A percentile compares a stretch with the other conserved stretches of the same genome.
Conservation (phyloP, 2,113 vertebrate species). For the Macroglossus sobrinus region DNA sequence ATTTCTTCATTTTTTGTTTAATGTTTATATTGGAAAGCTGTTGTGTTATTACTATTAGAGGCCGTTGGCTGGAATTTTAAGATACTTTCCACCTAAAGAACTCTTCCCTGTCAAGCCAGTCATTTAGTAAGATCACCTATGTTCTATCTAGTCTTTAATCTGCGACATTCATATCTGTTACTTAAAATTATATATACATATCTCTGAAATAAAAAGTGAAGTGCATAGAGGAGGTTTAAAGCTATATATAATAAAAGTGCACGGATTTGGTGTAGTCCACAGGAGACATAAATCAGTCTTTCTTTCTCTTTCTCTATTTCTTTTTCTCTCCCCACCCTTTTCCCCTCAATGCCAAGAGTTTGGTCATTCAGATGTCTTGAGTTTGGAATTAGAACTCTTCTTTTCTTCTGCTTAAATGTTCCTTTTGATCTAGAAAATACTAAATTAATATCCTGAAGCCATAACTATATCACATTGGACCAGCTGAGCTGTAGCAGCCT, state of each 20-base stretch:
- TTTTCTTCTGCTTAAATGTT: neutral
- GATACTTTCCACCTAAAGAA: neutral
- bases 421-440: neutral
- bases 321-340: too few relatives aligned
- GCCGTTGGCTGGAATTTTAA: neutral
- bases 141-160: neutral
- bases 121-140: neutral
- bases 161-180: neutral
- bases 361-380: neutral
- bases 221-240: neutral
- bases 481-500: neutral
- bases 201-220: neutral
- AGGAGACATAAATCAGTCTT: neutral
- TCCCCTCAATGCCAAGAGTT: neutral
- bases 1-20: neutral
- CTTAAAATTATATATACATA: neutral
- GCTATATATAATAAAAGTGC: neutral
- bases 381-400: neutral
- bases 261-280: neutral
- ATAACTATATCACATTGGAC: conserved; percentile 29
- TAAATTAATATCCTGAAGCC: neutral
- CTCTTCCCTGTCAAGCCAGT: neutral
- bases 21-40: neutral
- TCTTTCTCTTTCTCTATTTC: neutral
- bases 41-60: neutral